These are phyloP conservation scores for Zaprionus tsacasi DNA, from an alignment of 1,140 invertebrate species.

Conservation along the genomic window DNA sequence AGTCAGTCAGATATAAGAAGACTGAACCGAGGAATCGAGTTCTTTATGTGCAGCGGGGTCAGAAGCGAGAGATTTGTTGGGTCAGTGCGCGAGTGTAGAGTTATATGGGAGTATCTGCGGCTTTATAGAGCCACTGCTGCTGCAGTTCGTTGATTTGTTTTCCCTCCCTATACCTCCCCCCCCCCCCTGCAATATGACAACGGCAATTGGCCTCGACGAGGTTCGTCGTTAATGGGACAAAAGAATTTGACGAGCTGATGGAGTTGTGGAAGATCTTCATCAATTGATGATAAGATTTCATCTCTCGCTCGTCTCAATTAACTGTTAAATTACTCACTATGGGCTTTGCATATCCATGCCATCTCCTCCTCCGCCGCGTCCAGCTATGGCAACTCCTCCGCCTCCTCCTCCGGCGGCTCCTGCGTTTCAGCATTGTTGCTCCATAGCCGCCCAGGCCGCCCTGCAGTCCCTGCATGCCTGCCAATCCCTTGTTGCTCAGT, in stretches of 20 bases:
- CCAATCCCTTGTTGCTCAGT: conserved; percentile 54
- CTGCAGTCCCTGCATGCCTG: conserved; percentile 26
- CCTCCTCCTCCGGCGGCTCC: conserved; percentile 29
- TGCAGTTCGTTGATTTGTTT: conserved; percentile 53
- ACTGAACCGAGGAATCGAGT: neutral
- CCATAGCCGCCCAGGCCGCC: conserved; percentile 58
- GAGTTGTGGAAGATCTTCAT: conserved; percentile 58
- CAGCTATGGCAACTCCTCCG: neutral
- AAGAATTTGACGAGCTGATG: conserved; percentile 68
- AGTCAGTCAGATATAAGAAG: neutral
- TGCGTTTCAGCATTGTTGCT: conserved; percentile 38
- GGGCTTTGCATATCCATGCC: conserved; percentile 66
- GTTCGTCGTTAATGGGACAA: conserved; percentile 49
- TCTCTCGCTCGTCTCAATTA: conserved; percentile 35
- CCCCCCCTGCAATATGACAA: conserved; percentile 18
- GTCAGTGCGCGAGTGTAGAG: conserved; percentile 5
- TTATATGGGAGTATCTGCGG: conserved; percentile 9
- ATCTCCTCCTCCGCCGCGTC: conserved; percentile 33
- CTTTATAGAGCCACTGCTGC: neutral
- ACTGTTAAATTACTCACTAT: conserved; percentile 65
- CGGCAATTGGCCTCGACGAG: conserved; percentile 47
- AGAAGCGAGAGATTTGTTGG: conserved; percentile 16
- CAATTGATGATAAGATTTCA: conserved; percentile 77
- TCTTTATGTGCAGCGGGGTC: conserved; percentile 17
- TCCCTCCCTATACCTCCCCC: neutral